phyloP scores from a whole-genome alignment of 2,797 vertebrate genomes.

The Balearica regulorum region DNA sequence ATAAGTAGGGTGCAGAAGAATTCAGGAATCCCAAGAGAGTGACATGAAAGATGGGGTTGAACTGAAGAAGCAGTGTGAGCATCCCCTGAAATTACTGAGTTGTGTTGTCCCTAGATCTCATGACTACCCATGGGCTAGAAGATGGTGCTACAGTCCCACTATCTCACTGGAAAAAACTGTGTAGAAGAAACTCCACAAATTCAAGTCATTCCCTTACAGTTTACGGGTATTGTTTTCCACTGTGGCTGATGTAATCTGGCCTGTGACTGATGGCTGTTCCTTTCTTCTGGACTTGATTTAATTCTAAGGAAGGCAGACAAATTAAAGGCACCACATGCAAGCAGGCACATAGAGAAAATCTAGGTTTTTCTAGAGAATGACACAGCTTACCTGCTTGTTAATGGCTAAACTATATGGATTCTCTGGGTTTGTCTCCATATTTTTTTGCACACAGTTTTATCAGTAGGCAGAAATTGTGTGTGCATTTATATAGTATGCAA shows the following conservation, averaged over 20 bases:
- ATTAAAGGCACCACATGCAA: neutral
- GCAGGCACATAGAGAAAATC: neutral
- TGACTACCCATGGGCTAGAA: neutral
- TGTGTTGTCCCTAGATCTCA: neutral
- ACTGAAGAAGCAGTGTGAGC: neutral
- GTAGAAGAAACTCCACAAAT: neutral
- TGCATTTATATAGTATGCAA: neutral
- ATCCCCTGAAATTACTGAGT: neutral
- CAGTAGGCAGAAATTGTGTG: neutral
- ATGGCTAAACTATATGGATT: neutral
- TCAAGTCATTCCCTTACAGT: neutral
- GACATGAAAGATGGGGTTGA: neutral
- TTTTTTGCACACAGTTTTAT: neutral
- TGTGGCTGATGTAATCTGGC: neutral
- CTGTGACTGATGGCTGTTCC: neutral
- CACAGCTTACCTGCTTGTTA: neutral
- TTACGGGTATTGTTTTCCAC: neutral
- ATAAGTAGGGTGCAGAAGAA: neutral
- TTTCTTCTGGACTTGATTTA: constrained; percentile 17
- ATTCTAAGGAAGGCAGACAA: constrained; percentile 6
- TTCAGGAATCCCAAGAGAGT: neutral
- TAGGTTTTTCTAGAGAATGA: neutral
- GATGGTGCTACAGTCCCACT: neutral
- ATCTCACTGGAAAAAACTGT: neutral
- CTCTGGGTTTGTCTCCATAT: neutral